phyloP scores from a whole-genome alignment of 92 coral and sea anemone species.

The Pocillopora grandis region DNA sequence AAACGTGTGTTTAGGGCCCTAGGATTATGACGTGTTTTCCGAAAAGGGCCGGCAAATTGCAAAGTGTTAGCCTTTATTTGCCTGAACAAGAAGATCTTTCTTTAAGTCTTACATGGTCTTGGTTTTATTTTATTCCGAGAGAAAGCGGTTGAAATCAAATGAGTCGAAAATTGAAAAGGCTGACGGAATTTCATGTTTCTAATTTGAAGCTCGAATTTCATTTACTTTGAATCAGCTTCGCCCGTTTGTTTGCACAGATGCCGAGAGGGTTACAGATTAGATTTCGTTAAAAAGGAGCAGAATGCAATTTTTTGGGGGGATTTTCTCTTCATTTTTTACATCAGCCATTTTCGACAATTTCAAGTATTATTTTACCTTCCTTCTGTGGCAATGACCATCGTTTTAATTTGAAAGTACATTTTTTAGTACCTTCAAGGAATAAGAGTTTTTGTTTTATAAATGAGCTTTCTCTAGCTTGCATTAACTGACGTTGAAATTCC shows the following conservation, averaged over 20 bases:
- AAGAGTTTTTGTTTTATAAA: slow-evolving; percentile 1
- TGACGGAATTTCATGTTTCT: background rate
- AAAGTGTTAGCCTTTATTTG: background rate
- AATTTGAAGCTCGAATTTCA: slow-evolving; percentile 28
- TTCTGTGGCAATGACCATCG: background rate
- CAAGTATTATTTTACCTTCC: background rate
- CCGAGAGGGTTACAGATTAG: background rate
- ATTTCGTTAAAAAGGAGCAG: background rate
- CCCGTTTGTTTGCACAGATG: slow-evolving; percentile 29
- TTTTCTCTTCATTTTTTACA: background rate
- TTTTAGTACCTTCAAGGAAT: background rate
- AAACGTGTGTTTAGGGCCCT: background rate
- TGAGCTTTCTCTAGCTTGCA: background rate
- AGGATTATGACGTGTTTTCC: slow-evolving; percentile 8
- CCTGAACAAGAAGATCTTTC: background rate
- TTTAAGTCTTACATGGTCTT: background rate
- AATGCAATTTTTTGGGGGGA: background rate
- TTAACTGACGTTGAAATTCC: background rate
- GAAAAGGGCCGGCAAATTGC: slow-evolving; percentile 1
- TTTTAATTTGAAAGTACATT: background rate
- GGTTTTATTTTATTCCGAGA: background rate
- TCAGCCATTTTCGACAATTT: background rate
- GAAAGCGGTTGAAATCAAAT: background rate
- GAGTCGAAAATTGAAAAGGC: slow-evolving; percentile 5
- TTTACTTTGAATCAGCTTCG: background rate